Conservation (phyloP, 2,797 vertebrate species). For the Periparus ater region DNA sequence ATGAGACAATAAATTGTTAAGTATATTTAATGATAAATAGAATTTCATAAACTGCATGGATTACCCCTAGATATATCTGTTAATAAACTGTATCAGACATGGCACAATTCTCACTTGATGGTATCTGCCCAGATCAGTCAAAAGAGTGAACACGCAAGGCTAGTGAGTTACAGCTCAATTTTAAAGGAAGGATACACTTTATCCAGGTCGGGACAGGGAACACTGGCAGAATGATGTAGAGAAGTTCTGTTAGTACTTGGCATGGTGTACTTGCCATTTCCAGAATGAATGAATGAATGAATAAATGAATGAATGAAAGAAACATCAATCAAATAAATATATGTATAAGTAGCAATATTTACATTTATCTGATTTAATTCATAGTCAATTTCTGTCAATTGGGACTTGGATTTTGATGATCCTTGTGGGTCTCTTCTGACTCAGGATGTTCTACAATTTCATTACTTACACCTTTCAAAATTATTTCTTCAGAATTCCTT, state of each 20-base stretch:
- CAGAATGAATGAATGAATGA: neutral
- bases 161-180: neutral
- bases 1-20: neutral
- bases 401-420: neutral
- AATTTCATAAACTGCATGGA: neutral
- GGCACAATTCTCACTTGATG: neutral
- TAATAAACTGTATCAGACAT: neutral
- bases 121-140: neutral
- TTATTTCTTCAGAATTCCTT: neutral
- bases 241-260: neutral
- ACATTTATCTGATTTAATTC: neutral
- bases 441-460: neutral
- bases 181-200: neutral
- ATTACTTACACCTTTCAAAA: neutral
- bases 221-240: neutral
- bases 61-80: neutral
- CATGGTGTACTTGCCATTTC: neutral
- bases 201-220: neutral
- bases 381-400: neutral
- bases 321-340: neutral
- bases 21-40: neutral
- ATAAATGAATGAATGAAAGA: neutral
- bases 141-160: neutral
- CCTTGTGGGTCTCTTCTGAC: neutral
- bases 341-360: neutral